A percentile compares a stretch with the other conserved stretches of the same genome.
phyloP scores from a whole-genome alignment of 2,113 vertebrate species.

The Nematolebias whitei region DNA sequence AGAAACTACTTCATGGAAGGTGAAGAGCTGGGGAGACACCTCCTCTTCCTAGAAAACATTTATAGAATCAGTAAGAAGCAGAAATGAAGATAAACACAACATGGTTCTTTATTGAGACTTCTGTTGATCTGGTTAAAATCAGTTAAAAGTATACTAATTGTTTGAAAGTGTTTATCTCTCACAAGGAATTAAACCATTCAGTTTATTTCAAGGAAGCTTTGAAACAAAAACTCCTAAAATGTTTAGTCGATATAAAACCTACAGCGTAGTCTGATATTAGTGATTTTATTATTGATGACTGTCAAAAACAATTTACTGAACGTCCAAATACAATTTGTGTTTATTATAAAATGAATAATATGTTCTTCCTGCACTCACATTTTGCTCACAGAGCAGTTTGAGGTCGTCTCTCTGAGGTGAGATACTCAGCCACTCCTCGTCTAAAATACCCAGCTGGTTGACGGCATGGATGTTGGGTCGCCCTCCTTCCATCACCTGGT shows the following conservation, averaged over 20 bases:
- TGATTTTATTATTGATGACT: too few species aligned
- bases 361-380: constrained; percentile 88
- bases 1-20: constrained; percentile 97
- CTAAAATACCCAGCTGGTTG: constrained; percentile 90
- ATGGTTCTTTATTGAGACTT: background rate
- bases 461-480: constrained; percentile 86
- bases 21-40: constrained; percentile 96
- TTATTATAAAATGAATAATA: too few species aligned
- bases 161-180: too few species aligned
- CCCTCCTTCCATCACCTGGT: constrained; percentile 84
- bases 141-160: too few species aligned
- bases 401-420: constrained; percentile 98
- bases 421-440: constrained; percentile 89
- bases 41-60: constrained; percentile 89
- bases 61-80: background rate
- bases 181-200: background rate
- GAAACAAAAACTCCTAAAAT: background rate
- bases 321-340: background rate
- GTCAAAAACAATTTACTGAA: too few species aligned
- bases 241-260: too few species aligned
- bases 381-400: constrained; percentile 98
- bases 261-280: too few species aligned
- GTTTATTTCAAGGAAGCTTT: background rate
- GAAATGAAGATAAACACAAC: background rate
- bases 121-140: background rate